Conservation (phyloP, 1,140 invertebrate genomes). For the Rhagoletis zephyria region DNA sequence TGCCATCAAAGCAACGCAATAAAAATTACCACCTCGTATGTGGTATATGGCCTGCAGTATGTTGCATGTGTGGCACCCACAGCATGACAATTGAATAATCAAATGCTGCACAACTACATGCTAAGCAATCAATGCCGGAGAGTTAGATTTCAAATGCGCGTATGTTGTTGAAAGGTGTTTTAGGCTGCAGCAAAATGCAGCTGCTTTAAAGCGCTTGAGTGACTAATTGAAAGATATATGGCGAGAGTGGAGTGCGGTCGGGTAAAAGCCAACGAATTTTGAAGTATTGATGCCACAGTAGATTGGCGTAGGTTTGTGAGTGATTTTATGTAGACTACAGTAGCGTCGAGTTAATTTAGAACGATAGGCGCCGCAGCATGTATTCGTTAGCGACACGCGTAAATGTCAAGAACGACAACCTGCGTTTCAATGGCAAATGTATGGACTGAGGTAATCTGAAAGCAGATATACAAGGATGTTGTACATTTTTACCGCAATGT, state of each 20-base stretch:
- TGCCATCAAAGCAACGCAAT: slow-evolving; percentile 10
- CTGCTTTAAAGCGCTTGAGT: background rate
- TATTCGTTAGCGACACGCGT: background rate
- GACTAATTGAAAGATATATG: slow-evolving; percentile 47
- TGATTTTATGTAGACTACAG: no score
- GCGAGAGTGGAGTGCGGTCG: background rate
- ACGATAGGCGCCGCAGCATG: background rate
- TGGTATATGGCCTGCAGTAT: background rate
- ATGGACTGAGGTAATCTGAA: background rate
- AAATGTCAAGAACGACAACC: slow-evolving; percentile 8
- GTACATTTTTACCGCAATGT: no score
- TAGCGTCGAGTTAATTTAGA: no score
- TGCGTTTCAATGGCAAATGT: background rate
- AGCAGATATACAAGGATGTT: no score
- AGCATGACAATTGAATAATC: background rate
- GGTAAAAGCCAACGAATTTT: background rate
- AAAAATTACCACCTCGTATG: slow-evolving; percentile 39
- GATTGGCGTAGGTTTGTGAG: background rate
- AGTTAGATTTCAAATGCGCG: background rate
- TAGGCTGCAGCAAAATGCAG: slow-evolving; percentile 19
- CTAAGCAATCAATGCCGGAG: slow-evolving; percentile 1
- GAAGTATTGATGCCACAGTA: slow-evolving; percentile 2
- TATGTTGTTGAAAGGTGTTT: slow-evolving; percentile 22
- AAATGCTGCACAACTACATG: background rate
- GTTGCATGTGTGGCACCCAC: background rate